A percentile compares a stretch with the other conserved stretches of the same genome.
Conservation (phyloP, 2,113 vertebrate species). For the Choloepus hoffmanni region DNA sequence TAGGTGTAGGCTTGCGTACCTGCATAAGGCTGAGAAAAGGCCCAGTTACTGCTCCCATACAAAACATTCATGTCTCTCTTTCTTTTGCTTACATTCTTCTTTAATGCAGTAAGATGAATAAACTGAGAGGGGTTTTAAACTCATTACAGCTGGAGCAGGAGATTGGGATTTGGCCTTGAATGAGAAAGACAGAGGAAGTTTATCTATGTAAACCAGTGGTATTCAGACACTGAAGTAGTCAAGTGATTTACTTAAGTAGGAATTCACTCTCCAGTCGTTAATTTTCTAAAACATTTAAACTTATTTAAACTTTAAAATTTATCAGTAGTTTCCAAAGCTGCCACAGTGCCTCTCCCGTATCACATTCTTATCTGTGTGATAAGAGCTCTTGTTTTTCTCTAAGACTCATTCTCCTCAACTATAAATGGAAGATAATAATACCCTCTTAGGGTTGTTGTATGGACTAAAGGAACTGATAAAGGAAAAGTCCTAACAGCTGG, state of each 20-base stretch:
- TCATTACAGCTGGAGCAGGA: neutral
- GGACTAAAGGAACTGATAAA: neutral
- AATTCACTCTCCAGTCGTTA: neutral
- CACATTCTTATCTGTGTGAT: neutral
- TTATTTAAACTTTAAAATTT: neutral
- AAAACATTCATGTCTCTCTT: neutral
- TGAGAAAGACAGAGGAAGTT: neutral
- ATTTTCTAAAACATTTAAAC: neutral
- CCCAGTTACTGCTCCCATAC: neutral
- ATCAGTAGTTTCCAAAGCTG: neutral
- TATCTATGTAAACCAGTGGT: neutral
- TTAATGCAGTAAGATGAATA: neutral
- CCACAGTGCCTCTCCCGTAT: neutral
- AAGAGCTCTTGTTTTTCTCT: constrained; percentile 13
- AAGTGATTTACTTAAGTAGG: constrained; percentile 16
- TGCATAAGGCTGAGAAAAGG: constrained; percentile 87
- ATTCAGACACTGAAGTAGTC: neutral
- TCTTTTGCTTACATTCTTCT: constrained; percentile 35
- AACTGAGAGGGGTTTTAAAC: neutral
- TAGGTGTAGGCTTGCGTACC: constrained; percentile 86
- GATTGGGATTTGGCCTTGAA: neutral
- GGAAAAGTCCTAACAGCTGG: neutral
- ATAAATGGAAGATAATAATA: neutral
- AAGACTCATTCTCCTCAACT: neutral
- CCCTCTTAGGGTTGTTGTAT: neutral